Evolutionary conservation across 2,113 vertebrate species (phyloP).

Genomic region (Probosciger aterrimus): DNA sequence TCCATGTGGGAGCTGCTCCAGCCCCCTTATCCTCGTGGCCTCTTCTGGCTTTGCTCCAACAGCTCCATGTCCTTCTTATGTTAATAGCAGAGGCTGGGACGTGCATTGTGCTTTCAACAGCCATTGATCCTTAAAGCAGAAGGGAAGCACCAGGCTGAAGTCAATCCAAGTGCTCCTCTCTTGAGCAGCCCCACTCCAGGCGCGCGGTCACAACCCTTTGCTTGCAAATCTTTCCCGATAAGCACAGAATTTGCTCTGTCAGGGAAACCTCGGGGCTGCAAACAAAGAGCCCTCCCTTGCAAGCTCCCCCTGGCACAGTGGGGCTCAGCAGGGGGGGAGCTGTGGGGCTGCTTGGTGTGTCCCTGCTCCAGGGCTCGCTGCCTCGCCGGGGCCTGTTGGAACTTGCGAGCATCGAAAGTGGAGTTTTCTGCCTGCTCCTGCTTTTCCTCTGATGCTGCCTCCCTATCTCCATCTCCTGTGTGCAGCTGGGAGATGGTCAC

Average conservation of each 20-base stretch:
- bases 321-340: background rate
- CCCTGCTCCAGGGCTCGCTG: background rate
- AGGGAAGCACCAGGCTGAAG: background rate
- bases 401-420: background rate
- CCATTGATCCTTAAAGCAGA: background rate
- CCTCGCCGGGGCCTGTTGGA: background rate
- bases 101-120: rapidly evolving
- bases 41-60: background rate
- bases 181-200: background rate
- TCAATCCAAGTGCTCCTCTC: rapidly evolving
- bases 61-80: background rate
- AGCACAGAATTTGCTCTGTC: background rate
- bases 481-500: rapidly evolving
- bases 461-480: rapidly evolving
- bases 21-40: background rate
- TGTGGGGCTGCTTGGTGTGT: background rate
- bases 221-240: background rate
- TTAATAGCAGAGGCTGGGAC: background rate
- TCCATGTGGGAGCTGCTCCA: background rate
- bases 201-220: background rate
- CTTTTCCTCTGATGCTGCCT: background rate
- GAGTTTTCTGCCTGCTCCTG: background rate
- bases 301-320: background rate
- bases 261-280: background rate
- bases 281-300: background rate